These are phyloP conservation scores for Papilio aristodemus DNA, from an alignment of 1,140 invertebrate species.

Conservation along the genomic window DNA sequence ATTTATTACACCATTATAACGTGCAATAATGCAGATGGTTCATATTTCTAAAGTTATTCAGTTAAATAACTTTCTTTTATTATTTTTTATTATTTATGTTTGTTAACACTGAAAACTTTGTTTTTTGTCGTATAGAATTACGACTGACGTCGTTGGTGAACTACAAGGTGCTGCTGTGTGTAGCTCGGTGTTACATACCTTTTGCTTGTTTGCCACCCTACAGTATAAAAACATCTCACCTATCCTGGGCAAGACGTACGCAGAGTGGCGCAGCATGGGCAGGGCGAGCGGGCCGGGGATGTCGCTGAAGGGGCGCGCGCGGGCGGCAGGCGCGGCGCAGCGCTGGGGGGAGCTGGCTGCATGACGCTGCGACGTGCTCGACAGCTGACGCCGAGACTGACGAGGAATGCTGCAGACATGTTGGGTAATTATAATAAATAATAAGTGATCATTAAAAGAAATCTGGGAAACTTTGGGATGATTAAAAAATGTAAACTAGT, in stretches of 20 bases:
- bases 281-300: slow-evolving; percentile 69
- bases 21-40: background rate
- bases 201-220: too few species aligned
- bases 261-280: slow-evolving; percentile 68
- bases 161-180: too few species aligned
- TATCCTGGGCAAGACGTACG: slow-evolving; percentile 68
- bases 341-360: slow-evolving; percentile 55
- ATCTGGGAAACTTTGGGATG: too few species aligned
- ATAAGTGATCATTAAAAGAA: too few species aligned
- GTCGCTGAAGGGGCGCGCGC: slow-evolving; percentile 53
- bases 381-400: slow-evolving; percentile 51
- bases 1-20: background rate
- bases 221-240: too few species aligned
- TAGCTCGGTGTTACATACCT: too few species aligned
- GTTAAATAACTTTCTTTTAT: background rate
- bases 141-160: too few species aligned
- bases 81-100: background rate
- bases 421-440: slow-evolving; percentile 15
- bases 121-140: too few species aligned
- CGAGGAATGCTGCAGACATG: slow-evolving; percentile 49
- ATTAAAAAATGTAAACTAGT: too few species aligned
- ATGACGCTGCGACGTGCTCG: slow-evolving; percentile 45
- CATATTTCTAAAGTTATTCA: background rate
- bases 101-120: too few species aligned
- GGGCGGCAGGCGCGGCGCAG: slow-evolving; percentile 48